Base-by-base conservation (phyloP, 1,140 invertebrate genomes). In the Drosophila funebris region DNA sequence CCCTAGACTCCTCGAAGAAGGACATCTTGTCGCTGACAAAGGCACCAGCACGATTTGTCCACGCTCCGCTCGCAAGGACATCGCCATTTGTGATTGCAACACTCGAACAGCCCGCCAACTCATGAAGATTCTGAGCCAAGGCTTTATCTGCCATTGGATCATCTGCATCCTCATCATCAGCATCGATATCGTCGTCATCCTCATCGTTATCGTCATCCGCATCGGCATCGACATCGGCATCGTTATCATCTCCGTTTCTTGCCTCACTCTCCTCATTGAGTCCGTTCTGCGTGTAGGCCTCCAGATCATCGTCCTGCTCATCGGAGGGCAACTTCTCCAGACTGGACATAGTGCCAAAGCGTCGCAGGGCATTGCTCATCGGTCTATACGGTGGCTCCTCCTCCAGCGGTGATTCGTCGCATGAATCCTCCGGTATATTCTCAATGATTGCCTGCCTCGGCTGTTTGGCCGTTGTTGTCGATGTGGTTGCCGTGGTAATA, bases 21-120 rank as follows among this genome's bases (percentile, higher is more conserved):
- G 95, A 94, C 95, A 96, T 96, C 81, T 96, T 96, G 76, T 96
- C 96, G 7, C 95, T 95, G 2, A 96, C 95, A 87, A 95, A 96
- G 50, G 94, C 95, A 0, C 96, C 96, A 4, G 96, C 96, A 63
- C 95, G 93, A 11, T 95, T 94, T 1, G 96, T 96, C 96, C 96
- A 97, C 0, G 95, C 95, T 43, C 93, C 91, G 3, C 94, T 89
- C 14, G 78, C 78, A 27, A 87, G 56, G 5, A 93, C 54, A 0
- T 78, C 76, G n/a, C 76, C 77, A 39, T 88, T 87, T 33, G 64
- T 50, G 16, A 50, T 13, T 1, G 43, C 27, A 14, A 50, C 58
- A 29, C 57, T 70, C 31, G 72, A 48, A 18, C 36, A 58, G 50
- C 44, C 4, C 0, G 60, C 62, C 52, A 76, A 36, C 0, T 76